Base-by-base conservation (phyloP, 2,888 invertebrate species). In the Priocnemis perturbator region DNA sequence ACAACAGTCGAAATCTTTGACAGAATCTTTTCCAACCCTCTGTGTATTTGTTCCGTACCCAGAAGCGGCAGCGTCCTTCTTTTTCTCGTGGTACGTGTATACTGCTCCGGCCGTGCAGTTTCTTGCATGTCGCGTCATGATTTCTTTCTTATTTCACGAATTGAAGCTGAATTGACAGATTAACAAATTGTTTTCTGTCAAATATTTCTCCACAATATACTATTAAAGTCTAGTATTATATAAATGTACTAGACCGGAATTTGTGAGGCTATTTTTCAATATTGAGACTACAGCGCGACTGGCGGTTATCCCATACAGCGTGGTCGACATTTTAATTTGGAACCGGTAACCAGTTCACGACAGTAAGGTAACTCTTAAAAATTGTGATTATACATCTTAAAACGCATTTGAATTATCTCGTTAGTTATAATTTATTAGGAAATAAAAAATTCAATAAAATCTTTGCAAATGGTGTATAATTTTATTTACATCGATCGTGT, bases 41-140 rank as follows among this genome's bases (percentile, higher is more conserved):
- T 94, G 94, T 58, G 92, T 93, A 87, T 94, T 94, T 44, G 95
- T 95, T 0, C 96, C 98, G 89, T 98, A 99, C 7, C 99, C 99
- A 15, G 98, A 98, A 9, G 95, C 94, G 52, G 95, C 93, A 0
- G 98, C 97, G 87, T 99, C 99, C 87, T 97, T 97, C 88, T 97
- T 96, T 90, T 98, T 97, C 87, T 99, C 99, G 83, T 98, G 97
- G 84, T 99, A 99, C 0, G 99, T 98, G 88, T 99, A 99, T 11
- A 99, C 98, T 9, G 98, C 97, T 66, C 98, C 97, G 0, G 99
- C 99, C 0, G 99, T 99, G 85, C 97, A 97, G 90, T 99, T 99
- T 89, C 97, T 94, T 11, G 98, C 99, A 87, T 99, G 99, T 63
- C 99, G 93, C 0, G 97, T 97, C 97, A 97, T 97, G 79, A n/a